phyloP scores from a whole-genome alignment of 2,888 invertebrate species.

The Orthosia gothica region DNA sequence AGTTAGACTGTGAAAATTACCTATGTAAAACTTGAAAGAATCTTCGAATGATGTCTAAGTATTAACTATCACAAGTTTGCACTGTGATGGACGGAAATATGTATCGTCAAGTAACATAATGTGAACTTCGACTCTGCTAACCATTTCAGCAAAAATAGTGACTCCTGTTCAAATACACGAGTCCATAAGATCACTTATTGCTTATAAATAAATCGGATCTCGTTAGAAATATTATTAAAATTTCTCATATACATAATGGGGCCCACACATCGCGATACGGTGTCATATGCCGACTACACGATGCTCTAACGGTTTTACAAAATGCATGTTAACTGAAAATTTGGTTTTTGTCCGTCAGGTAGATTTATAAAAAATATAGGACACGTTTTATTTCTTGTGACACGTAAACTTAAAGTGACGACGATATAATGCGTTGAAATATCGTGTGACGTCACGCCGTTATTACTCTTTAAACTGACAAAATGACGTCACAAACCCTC shows the following conservation, averaged over 20 bases:
- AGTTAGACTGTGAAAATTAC: not conserved
- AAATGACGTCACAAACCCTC: too few relatives aligned
- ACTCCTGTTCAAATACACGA: not conserved
- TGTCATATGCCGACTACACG: not conserved
- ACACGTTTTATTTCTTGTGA: too few relatives aligned
- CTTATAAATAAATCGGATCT: not conserved
- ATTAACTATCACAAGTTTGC: not conserved
- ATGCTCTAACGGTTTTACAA: slow-evolving; percentile 7
- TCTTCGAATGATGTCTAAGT: not conserved
- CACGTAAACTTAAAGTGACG: too few relatives aligned
- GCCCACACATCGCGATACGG: not conserved
- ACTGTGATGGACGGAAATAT: not conserved
- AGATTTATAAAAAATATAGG: too few relatives aligned
- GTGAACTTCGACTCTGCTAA: not conserved
- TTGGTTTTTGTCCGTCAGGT: too few relatives aligned
- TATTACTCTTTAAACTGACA: too few relatives aligned
- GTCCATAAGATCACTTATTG: not conserved
- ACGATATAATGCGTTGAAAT: too few relatives aligned
- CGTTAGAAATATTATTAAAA: not conserved
- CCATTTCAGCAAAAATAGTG: not conserved
- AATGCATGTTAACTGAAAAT: too few relatives aligned
- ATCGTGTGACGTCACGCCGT: too few relatives aligned
- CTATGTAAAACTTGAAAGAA: not conserved
- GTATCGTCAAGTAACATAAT: not conserved
- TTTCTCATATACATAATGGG: not conserved